These are phyloP conservation scores for Aspidiotus destructor DNA, from an alignment of 2,888 invertebrate species.

Conservation along the genomic window DNA sequence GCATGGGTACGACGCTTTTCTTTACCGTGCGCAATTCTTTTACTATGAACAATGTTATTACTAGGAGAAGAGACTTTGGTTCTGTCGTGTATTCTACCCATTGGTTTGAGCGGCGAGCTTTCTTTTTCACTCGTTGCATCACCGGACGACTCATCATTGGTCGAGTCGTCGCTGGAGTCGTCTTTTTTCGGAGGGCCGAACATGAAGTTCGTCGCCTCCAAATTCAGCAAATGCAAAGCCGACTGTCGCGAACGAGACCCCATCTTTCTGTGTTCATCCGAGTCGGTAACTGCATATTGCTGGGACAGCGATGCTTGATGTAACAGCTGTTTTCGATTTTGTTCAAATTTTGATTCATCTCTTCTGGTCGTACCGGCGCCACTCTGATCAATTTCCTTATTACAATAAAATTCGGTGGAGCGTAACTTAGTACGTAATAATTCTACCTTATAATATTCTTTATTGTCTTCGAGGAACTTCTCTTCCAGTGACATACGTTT, in stretches of 20 bases:
- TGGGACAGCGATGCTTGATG: background rate
- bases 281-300: constrained; percentile 31
- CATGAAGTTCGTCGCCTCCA: constrained; percentile 80
- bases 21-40: constrained; percentile 9
- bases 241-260: constrained; percentile 65
- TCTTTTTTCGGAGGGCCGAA: constrained; percentile 54
- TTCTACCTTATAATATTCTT: constrained; percentile 62
- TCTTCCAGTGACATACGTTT: constrained; percentile 42
- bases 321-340: no score
- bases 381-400: constrained; percentile 34
- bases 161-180: constrained; percentile 3
- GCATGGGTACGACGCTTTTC: constrained; percentile 49
- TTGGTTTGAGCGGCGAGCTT: no score
- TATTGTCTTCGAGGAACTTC: constrained; percentile 47
- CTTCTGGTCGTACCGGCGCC: background rate
- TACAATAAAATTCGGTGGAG: constrained; percentile 43
- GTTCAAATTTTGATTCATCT: background rate
- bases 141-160: background rate
- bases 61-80: background rate
- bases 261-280: constrained; percentile 52
- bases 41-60: background rate
- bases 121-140: background rate
- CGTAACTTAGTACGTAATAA: constrained; percentile 58
- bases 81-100: background rate
- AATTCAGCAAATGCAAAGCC: constrained; percentile 49